Evolutionary conservation across 2,113 vertebrate species (phyloP), one percentile per base, ranked within the genome.

Genomic region (Hirundichthys speculiger): DNA sequence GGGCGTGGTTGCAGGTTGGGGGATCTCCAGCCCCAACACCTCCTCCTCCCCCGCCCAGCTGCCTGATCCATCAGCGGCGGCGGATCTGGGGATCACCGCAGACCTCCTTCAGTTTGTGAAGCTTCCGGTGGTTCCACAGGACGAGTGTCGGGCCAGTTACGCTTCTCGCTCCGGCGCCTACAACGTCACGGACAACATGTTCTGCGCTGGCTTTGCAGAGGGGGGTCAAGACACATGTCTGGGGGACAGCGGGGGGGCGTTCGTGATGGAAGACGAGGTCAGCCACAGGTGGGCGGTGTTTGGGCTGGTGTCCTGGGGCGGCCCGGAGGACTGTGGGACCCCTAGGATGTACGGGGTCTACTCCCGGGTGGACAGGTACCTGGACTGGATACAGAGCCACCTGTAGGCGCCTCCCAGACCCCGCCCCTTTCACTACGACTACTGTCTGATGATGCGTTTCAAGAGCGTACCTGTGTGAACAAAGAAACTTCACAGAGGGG

Each of bases 181-280:
- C 87, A 98, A 96, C 0, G 95, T 99, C 83, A 99, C 95, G 0
- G 92, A 95, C 72, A 97, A 96, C 85, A 99, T 99, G 97, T 99
- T 99, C 93, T 99, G 98, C 0, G 98, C 98, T 0, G 98, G 98
- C 5, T 99, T 94, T 87, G 94, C 94, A 0, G 92, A 97, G 66
- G 98, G 98, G 0, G 97, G 98, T 12, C 92, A 91, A 14, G 98
- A 99, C 90, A 99, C 97, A 0, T 99, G 98, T 79, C 64, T 97
- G 34, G 98, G 98, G 22, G 98, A 99, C 79, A 99, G 98, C 0
- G 98, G 97, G 0, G 98, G 96, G 27, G 97, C 95, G 0, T 98
- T 98, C 0, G 90, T 96, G 50, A 94, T 93, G 61, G 88, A 95
- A 70, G 94, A 98, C 15, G 71, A 89, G 0, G 66, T 40, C 51